Evolutionary conservation across 2,888 invertebrate species (phyloP), one percentile per base, ranked within the genome.

Genomic region (Platerodrilus igneus): DNA sequence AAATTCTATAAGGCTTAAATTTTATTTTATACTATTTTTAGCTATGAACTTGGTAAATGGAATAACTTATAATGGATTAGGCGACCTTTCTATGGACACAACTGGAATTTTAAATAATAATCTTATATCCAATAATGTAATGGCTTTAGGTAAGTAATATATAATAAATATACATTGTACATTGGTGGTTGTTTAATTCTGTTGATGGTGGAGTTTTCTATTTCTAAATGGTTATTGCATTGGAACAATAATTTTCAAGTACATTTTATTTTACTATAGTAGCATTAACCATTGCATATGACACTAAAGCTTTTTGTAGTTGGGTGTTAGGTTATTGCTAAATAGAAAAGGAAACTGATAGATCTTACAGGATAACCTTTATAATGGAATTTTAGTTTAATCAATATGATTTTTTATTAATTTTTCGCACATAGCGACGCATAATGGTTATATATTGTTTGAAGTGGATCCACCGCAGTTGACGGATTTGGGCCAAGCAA

Each of bases 21-120:
- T 10, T 23, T 6, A 31, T 14, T 25, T 7, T 18, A 10, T 18
- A 29, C 6, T 7, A 8, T 26, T 45, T 49, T 30, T 43, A 72
- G 83, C 81, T 50, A 79, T 81, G 38, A 83, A 80, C 62, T 78
- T 84, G 77, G 81, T 83, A 16, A 84, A 83, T 62, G 83, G 84
- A 39, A 80, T 84, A 68, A 78, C 81, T 13, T 81, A 83, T 13
- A 84, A 84, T 59, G 84, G 84, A 35, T 71, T 83, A 22, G 81
- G 81, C 11, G 83, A 83, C 64, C 79, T 81, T 43, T 76, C 82
- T 13, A 79, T 83, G 77, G 83, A 83, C 58, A 78, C 79, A 37
- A 73, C 75, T 38, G 77, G 77, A 53, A 69, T 73, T 27, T 71
- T 76, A 21, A 63, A 68, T 45, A 70, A 71, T 50, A 72, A 70